phyloP scores from a whole-genome alignment of 2,113 vertebrate species.

The Rhinoptilus africanus region DNA sequence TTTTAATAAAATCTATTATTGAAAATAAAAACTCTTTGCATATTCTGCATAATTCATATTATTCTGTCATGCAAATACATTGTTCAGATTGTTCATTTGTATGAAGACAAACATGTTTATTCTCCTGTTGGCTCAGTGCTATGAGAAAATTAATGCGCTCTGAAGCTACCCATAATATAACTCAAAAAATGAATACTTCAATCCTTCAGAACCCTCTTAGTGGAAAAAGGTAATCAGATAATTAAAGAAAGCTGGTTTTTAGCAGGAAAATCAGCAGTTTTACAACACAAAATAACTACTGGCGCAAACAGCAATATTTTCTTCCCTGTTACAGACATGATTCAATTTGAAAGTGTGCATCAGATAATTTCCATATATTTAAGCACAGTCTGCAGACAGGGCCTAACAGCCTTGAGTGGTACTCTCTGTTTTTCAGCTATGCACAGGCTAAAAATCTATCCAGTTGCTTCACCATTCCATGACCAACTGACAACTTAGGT shows the following conservation, averaged over 20 bases:
- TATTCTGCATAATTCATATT: neutral
- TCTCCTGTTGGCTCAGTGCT: neutral
- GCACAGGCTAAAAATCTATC: neutral
- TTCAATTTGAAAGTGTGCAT: neutral
- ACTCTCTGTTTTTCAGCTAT: neutral
- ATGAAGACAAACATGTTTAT: neutral
- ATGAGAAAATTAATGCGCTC: neutral
- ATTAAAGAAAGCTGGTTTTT: neutral
- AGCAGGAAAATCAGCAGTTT: neutral
- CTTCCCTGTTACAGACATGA: neutral
- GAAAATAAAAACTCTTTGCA: neutral
- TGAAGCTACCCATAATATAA: neutral
- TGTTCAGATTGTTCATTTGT: neutral
- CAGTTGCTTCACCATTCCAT: neutral
- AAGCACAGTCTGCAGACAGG: neutral
- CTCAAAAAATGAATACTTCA: neutral
- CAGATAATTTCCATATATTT: neutral
- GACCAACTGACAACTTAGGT: neutral
- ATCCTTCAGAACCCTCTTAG: neutral
- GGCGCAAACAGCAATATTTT: neutral
- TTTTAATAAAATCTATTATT: neutral
- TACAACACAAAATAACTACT: neutral
- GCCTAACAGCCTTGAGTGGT: neutral
- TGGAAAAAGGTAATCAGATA: neutral
- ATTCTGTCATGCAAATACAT: neutral